Evolutionary conservation across 1,140 invertebrate species (phyloP), one percentile per base, ranked within the genome.

Genomic region (Diploscapter pachys): DNA sequence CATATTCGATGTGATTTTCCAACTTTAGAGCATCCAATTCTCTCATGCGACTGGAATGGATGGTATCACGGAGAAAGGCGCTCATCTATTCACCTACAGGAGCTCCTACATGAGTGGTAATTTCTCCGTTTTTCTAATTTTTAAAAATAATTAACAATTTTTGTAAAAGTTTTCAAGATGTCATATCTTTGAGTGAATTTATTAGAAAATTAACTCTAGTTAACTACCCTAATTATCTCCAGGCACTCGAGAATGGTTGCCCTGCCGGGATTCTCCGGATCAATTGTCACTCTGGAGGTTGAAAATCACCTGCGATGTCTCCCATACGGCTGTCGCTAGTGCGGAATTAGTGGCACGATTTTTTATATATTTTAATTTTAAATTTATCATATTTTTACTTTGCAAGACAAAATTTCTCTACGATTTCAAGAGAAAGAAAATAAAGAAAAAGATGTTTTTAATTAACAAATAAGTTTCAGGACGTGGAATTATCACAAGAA

Each of bases 61-160:
- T 9, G 73, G 67, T n/a, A 5, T 53, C 49, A 4, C 57, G 31
- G 67, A 75, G 53, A 63, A 64, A 31, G 73, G 75, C 3, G 72
- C 78, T 11, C 79, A 80, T 63, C 9, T 79, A 3, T 80, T 72
- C 74, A 80, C 79, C 4, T 80, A 80, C 51, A 59, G 74, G 13
- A 51, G 69, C 3, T 52, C 61, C 49, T 61, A 59, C 49, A 62
- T 70, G 13, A 71, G 61, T 31, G 31, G 31, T 31, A 31, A 31
- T 31, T 31, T 31, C 31, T 31, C 31, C 31, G 31, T 31, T 31
- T 31, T 31, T 31, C n/a, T n/a, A n/a, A n/a, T n/a, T n/a, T n/a
- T n/a, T n/a, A n/a, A n/a, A n/a, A n/a, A n/a, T n/a, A n/a, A n/a
- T 31, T 31, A 31, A 31, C 31, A 31, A 31, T 31, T 31, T 31